Base-by-base conservation (phyloP, 2,888 invertebrate genomes). In the Temnothorax ravouxi region DNA sequence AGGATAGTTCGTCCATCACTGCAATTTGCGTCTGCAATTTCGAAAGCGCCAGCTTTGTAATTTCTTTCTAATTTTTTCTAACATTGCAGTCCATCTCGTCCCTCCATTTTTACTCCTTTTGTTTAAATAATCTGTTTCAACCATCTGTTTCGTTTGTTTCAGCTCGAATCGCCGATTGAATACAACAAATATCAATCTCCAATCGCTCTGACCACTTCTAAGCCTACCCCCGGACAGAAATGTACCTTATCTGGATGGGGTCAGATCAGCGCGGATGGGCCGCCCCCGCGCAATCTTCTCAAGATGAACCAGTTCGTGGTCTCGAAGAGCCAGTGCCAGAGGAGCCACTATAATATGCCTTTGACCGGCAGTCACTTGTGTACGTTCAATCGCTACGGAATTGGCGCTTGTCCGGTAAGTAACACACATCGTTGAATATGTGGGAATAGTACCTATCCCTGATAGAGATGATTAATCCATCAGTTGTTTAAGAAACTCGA, bases 191-290 rank as follows among this genome's bases (percentile, higher is more conserved):
- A 62, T 15, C 90, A 88, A 72, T 13, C 34, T 2, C 77, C 88
- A 15, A 88, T 91, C 25, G 9, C 21, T 0, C 25, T 91, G 34
- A 72, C 87, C 5, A 62, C n/a, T 0, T 21, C 18, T 2, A 61
- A 79, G 6, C 67, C 84, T 1, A 3, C 0, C 8, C 29, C 75
- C 8, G 44, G 38, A 34, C 6, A 44, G 15, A 0, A 15, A 6
- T 62, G 64, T 29, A 38, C 66, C 1, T 34, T 87, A 25, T 81
- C 87, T 41, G 90, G 90, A 85, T 90, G 88, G 88, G 88, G 90
- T 11, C 18, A 0, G 38, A 66, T 54, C 3, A 13, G 18, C 0
- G 21, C 54, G 8, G 13, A 21, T 0, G 84, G 79, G 47, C 54
- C 29, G 18, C 11, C 56, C 38, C 8, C 89, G 0, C n/a, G 3